Conservation (phyloP, 2,888 invertebrate species). For the Aporophyla lueneburgensis region DNA sequence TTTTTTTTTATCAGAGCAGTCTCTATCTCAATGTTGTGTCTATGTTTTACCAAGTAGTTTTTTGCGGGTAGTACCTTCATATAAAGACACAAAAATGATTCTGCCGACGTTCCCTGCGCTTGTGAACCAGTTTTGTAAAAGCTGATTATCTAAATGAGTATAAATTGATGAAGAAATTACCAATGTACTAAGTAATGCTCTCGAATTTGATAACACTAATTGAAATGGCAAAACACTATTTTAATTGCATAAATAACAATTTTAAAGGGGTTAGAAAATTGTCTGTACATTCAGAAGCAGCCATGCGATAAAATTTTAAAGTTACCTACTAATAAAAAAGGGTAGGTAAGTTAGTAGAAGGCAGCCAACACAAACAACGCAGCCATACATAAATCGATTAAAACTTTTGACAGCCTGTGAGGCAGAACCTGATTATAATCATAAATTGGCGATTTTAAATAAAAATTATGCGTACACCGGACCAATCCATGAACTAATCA, state of each 20-base stretch:
- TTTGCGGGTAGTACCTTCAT: conserved; percentile 30
- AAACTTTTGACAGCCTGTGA: conserved; percentile 66
- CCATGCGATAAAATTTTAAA: conserved; percentile 39
- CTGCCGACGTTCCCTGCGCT: conserved; percentile 3
- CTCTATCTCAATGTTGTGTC: conserved; percentile 48
- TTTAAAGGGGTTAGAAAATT: conserved; percentile 37
- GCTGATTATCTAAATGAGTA: conserved; percentile 40
- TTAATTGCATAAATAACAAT: conserved; percentile 48
- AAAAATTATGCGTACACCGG: conserved; percentile 80
- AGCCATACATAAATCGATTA: conserved; percentile 68
- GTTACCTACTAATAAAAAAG: conserved; percentile 51
- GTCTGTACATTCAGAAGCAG: conserved; percentile 34
- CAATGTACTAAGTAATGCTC: conserved; percentile 18
- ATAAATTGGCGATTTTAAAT: conserved; percentile 88
- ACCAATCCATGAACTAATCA: conserved; percentile 84
- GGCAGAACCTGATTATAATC: conserved; percentile 79
- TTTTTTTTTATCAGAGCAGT: conserved; percentile 48
- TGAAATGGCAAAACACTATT: conserved; percentile 40
- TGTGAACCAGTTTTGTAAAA: conserved; percentile 40
- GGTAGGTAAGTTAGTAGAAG: conserved; percentile 33
- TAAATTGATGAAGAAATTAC: conserved; percentile 59
- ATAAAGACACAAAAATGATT: conserved; percentile 36
- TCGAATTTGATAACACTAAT: conserved; percentile 49
- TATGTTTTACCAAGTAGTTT: conserved; percentile 53
- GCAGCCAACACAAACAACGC: conserved; percentile 58